Conservation (phyloP, 2,113 vertebrate species). For the Pelecanoides urinatrix region DNA sequence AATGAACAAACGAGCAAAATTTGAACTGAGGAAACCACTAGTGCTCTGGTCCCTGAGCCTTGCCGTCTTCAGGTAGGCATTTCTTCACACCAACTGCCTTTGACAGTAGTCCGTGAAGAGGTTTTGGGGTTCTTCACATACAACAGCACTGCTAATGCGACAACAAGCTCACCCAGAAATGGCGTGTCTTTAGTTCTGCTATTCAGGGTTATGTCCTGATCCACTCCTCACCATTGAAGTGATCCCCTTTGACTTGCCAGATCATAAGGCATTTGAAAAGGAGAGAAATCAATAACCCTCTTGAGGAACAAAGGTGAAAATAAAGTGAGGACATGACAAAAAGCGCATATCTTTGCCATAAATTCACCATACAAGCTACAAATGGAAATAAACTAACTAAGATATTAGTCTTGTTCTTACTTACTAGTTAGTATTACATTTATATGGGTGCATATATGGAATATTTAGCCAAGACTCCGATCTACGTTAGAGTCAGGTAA, state of each 20-base stretch:
- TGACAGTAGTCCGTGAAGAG: background rate
- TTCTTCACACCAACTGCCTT: background rate
- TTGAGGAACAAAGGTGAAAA: background rate
- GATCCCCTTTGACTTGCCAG: background rate
- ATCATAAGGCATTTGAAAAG: background rate
- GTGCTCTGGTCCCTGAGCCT: conserved; percentile 98
- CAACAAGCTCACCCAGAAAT: background rate
- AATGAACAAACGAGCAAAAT: conserved; percentile 98
- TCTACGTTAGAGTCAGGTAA: background rate
- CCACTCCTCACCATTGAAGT: background rate
- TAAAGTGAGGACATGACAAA: background rate
- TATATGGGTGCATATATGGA: background rate
- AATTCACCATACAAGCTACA: background rate
- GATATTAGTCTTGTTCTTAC: background rate
- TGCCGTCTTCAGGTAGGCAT: conserved; percentile 90
- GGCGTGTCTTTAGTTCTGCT: background rate
- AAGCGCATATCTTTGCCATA: background rate
- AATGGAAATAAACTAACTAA: background rate
- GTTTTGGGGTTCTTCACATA: background rate
- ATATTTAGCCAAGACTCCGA: background rate
- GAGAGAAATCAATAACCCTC: background rate
- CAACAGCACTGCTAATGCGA: background rate
- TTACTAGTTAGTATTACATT: background rate
- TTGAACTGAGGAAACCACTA: conserved; percentile 95
- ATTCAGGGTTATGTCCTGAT: background rate